A percentile compares a stretch with the other conserved stretches of the same genome.
Conservation (phyloP, 2,113 vertebrate species). For the Anthoscopus minutus region DNA sequence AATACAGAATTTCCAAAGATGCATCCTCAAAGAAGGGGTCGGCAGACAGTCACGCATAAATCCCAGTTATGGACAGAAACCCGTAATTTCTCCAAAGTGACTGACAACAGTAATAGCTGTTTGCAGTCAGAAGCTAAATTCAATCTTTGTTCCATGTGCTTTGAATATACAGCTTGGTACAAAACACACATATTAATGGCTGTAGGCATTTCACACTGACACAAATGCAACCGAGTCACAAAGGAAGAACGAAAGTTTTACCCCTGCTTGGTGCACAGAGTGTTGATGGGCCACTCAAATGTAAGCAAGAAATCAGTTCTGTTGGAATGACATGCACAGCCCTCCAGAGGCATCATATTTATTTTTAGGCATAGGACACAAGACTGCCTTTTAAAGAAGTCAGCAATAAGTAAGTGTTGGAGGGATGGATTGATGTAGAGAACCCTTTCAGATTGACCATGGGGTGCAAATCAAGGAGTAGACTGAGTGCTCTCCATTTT, state of each 20-base stretch:
- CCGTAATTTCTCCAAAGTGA: neutral
- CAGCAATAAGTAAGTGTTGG: neutral
- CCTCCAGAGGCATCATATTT: neutral
- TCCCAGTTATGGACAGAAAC: neutral
- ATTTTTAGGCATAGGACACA: neutral
- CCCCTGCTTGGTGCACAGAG: neutral
- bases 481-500: neutral
- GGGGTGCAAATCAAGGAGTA: neutral
- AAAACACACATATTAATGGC: neutral
- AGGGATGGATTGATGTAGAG: neutral
- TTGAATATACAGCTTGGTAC: neutral
- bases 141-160: neutral
- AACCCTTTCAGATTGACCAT: neutral
- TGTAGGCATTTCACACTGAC: neutral
- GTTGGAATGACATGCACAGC: neutral
- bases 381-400: neutral
- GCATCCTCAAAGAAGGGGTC: neutral
- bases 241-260: neutral
- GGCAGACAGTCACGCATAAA: neutral
- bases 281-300: neutral
- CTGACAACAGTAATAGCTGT: neutral
- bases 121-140: neutral
- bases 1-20: neutral
- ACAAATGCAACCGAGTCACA: fast-evolving
- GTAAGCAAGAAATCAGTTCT: neutral